Evolutionary conservation across 2,797 vertebrate species (phyloP), one percentile per base, ranked within the genome.

Genomic region (Dipus sagitta): DNA sequence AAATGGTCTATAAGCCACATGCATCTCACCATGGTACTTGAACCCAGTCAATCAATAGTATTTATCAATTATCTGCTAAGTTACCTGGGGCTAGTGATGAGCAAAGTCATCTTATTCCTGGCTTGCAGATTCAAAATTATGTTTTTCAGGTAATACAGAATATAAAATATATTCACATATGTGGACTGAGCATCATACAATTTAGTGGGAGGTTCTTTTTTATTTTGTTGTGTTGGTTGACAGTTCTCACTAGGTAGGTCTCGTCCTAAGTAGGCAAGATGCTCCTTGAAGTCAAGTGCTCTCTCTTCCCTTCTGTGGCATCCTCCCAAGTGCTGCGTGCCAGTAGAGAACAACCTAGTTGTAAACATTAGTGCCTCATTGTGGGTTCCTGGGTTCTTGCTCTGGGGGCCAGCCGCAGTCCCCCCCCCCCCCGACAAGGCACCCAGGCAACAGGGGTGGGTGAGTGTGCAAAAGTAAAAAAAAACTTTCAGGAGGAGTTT

Each of bases 211-310:
- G 38, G 26, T 24, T 95, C 12, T 70, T 80, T 89, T 77, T 67
- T 80, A 32, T 91, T 81, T 91, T 81, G 30, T 81, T 93, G 23
- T 67, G 60, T 93, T 75, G 74, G 85, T 64, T 89, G 34, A 64
- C 64, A 74, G 38, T 68, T 95, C 83, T 93, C 24, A 32, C 42
- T 28, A 84, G 10, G 28, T 74, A 47, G 12, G 28, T 77, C 86
- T 83, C 79, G 89, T 91, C 47, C 28, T 54, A 90, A 87, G 6
- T 74, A 82, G 32, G 70, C 78, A 87, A 89, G 23, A 52, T 65
- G 38, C 6, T 88, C 38, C 58, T 86, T 86, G n/a, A 76, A 93
- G 52, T 17, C 21, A 78, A 23, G 58, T 13, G 3, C 13, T 38
- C 20, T n/a, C 62, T 65, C 78, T 52, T 52, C 38, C 54, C 62